Percentiles rank a stretch among this genome's conserved stretches.
Conservation (phyloP, 2,113 vertebrate species). For the Antechinus flavipes region DNA sequence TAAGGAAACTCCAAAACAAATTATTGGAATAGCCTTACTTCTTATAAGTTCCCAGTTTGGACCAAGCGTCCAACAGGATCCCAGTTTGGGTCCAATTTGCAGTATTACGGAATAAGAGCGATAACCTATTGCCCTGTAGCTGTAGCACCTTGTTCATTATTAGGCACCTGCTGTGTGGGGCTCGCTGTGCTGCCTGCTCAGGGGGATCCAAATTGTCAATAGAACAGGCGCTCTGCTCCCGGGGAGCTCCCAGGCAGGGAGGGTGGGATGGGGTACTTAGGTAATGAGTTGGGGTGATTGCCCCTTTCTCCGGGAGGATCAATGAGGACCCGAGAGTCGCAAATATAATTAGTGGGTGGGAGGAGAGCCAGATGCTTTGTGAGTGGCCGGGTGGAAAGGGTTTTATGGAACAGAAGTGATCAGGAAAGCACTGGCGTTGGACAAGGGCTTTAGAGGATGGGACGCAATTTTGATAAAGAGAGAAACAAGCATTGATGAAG, state of each 20-base stretch:
- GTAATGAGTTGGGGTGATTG: neutral
- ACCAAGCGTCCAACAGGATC: no score
- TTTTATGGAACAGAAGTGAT: neutral
- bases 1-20: neutral
- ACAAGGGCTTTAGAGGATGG: neutral
- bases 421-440: neutral
- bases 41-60: neutral
- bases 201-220: no score
- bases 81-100: neutral
- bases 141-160: neutral
- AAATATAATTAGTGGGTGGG: neutral
- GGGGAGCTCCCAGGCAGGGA: neutral
- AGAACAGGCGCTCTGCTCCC: accelerated
- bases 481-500: neutral
- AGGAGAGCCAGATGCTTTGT: neutral
- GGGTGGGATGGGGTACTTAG: neutral
- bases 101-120: neutral
- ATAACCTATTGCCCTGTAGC: neutral
- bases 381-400: neutral
- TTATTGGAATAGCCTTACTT: neutral
- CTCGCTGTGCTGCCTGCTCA: neutral
- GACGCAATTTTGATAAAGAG: neutral
- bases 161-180: neutral
- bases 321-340: no score
- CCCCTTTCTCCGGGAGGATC: no score